phyloP scores from a whole-genome alignment of 2,888 invertebrate genomes.

The Chymomyza amoena region DNA sequence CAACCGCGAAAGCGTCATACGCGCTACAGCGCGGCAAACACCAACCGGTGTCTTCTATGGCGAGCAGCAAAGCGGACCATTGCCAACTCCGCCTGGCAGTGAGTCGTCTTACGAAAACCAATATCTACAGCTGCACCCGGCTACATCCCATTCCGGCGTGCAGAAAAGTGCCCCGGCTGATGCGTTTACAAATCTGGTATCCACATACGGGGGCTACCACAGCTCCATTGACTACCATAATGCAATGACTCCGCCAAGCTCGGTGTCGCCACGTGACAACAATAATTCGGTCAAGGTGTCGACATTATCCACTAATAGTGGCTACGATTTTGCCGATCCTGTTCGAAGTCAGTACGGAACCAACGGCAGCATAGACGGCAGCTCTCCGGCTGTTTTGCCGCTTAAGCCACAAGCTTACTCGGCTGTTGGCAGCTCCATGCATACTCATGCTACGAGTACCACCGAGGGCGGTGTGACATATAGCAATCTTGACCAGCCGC shows the following conservation, averaged over 20 bases:
- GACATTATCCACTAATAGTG: constrained; percentile 68
- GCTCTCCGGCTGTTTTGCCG: constrained; percentile 85
- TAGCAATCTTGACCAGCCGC: constrained; percentile 86
- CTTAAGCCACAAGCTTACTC: constrained; percentile 95
- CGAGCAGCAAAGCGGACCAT: constrained; percentile 82
- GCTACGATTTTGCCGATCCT: constrained; percentile 84
- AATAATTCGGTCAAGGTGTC: constrained; percentile 80
- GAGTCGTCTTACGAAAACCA: constrained; percentile 86
- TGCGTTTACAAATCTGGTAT: constrained; percentile 82
- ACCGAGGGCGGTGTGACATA: constrained; percentile 84
- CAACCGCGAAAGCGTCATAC: constrained; percentile 95
- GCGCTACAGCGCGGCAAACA: constrained; percentile 85
- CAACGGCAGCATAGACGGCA: constrained; percentile 79
- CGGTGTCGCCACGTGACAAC: constrained; percentile 95
- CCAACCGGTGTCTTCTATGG: constrained; percentile 78
- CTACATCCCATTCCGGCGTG: constrained; percentile 68
- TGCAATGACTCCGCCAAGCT: constrained; percentile 98
- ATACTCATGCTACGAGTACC: constrained; percentile 79
- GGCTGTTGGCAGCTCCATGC: constrained; percentile 84
- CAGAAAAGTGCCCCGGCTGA: constrained; percentile 80
- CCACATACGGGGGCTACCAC: constrained; percentile 82
- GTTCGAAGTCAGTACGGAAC: constrained; percentile 79
- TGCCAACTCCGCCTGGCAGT: constrained; percentile 94
- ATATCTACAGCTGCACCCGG: constrained; percentile 80
- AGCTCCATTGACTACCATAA: constrained; percentile 91